These are phyloP conservation scores for Clarias magur DNA, from an alignment of 2,113 vertebrate species.

Conservation along the genomic window DNA sequence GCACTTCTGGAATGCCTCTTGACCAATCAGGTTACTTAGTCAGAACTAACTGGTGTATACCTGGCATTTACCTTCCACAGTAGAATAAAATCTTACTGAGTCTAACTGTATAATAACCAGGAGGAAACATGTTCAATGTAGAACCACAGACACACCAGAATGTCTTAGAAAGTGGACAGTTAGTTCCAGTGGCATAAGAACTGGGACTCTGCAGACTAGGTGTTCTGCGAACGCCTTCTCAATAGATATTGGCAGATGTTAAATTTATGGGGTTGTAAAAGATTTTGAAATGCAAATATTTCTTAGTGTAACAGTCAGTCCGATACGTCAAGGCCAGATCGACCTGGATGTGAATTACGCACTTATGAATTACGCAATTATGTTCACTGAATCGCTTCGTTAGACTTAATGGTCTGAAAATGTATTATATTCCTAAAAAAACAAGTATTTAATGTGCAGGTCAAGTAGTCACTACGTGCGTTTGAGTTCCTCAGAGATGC, in stretches of 20 bases:
- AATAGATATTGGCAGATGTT: background rate
- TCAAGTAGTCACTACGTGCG: background rate
- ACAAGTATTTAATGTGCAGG: background rate
- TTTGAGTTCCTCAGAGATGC: conserved; percentile 11
- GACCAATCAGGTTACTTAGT: too few relatives aligned
- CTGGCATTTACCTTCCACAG: background rate
- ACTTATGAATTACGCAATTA: too few relatives aligned
- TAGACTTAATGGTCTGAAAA: background rate
- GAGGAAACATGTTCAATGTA: background rate
- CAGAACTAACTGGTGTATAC: background rate
- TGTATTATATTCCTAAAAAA: background rate
- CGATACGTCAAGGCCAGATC: background rate
- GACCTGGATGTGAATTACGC: background rate
- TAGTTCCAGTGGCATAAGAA: background rate
- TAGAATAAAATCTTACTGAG: background rate
- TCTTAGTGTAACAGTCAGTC: background rate
- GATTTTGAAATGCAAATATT: background rate
- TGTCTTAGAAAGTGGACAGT: background rate
- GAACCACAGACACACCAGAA: background rate
- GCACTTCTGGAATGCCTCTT: too few relatives aligned
- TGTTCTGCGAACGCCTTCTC: background rate
- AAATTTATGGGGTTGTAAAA: background rate
- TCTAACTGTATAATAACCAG: background rate
- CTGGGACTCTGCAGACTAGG: background rate
- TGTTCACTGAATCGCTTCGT: background rate